These are phyloP conservation scores for Gorilla gorilla DNA, from an alignment of 2,113 vertebrate genomes.

Conservation along the genomic window DNA sequence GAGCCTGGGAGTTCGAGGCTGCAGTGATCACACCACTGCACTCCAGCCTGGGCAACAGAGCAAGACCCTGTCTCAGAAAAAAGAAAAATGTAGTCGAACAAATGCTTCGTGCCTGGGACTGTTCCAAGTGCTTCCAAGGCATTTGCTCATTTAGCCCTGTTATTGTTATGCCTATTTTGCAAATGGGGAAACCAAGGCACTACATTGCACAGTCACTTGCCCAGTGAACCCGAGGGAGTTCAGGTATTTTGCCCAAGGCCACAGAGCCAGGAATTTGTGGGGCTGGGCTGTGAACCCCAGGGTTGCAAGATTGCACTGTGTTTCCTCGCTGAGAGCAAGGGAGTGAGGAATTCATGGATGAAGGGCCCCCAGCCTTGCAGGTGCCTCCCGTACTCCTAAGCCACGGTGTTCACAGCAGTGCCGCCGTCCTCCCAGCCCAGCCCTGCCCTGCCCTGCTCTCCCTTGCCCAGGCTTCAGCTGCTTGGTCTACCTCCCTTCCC, in stretches of 20 bases:
- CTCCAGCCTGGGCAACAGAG: too few relatives aligned
- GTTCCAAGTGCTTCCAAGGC: rapidly evolving
- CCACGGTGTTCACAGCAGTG: rapidly evolving
- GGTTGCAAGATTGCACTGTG: rapidly evolving
- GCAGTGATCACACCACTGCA: too few relatives aligned
- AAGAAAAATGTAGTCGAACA: too few relatives aligned
- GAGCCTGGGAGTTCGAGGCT: too few relatives aligned
- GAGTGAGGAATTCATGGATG: rapidly evolving
- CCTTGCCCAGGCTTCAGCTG: not conserved
- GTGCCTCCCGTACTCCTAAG: rapidly evolving
- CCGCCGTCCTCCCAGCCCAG: not conserved
- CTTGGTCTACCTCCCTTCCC: not conserved
- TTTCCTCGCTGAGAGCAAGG: not conserved
- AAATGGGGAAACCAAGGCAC: not conserved
- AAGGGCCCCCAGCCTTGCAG: not conserved
- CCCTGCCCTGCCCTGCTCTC: rapidly evolving
- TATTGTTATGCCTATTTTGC: not conserved
- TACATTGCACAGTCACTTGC: rapidly evolving
- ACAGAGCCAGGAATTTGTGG: too few relatives aligned
- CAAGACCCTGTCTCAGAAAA: too few relatives aligned
- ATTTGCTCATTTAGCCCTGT: rapidly evolving
- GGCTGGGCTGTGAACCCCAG: too few relatives aligned
- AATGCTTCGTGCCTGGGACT: rapidly evolving
- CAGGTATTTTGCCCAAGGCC: not conserved
- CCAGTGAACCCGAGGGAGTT: not conserved